Percentiles rank a stretch among this genome's conserved stretches.
These are phyloP conservation scores for Myzus persicae DNA, from an alignment of 1,140 invertebrate genomes.

Conservation along the genomic window DNA sequence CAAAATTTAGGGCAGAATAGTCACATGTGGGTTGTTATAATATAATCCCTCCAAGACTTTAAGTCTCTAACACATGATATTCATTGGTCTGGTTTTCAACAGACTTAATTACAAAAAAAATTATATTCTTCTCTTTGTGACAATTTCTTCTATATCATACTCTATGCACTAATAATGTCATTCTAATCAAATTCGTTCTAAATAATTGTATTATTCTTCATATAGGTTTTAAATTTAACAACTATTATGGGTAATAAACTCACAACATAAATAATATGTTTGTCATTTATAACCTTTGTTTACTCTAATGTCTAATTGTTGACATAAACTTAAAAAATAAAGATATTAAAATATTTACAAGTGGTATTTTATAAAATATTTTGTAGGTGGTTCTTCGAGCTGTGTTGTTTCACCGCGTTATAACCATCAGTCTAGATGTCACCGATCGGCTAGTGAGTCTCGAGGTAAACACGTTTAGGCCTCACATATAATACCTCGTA, in stretches of 20 bases:
- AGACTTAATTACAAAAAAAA: too few relatives aligned
- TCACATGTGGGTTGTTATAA: background rate
- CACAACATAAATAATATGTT: background rate
- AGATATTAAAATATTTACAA: background rate
- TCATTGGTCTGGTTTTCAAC: background rate
- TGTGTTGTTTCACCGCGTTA: slow-evolving; percentile 51
- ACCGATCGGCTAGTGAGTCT: slow-evolving; percentile 37
- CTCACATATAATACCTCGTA: background rate
- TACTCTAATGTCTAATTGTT: background rate
- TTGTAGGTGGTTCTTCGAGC: slow-evolving; percentile 45
- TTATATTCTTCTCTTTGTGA: background rate
- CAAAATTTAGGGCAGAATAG: too few relatives aligned
- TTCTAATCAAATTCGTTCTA: background rate
- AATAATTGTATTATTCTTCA: background rate
- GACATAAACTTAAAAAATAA: background rate
- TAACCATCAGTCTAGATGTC: slow-evolving; percentile 49
- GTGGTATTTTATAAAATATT: background rate
- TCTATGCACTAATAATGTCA: background rate
- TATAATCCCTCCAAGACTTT: background rate
- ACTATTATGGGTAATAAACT: background rate
- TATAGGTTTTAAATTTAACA: background rate
- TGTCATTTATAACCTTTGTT: background rate
- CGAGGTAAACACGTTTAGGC: slow-evolving; percentile 42
- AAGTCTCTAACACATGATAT: too few relatives aligned
- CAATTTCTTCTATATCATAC: background rate